A percentile compares a stretch with the other conserved stretches of the same genome.
Evolutionary conservation across 2,888 invertebrate genomes (phyloP).

Genomic region (Onthophagus sagittarius): DNA sequence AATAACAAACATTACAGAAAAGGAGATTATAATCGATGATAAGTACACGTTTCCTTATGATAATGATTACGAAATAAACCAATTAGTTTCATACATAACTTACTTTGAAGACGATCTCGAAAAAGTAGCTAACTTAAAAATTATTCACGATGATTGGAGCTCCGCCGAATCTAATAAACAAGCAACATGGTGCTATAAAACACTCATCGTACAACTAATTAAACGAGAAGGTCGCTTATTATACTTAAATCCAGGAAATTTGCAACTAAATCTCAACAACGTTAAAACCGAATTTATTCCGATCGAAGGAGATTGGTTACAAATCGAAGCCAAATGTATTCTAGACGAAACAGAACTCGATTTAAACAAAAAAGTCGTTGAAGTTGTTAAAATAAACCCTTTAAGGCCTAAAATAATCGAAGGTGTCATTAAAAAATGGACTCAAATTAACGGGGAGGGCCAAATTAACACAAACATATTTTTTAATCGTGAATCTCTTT

Average conservation of each 20-base stretch:
- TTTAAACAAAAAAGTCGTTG: slow-evolving; percentile 56
- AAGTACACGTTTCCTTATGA: slow-evolving; percentile 53
- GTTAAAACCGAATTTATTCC: slow-evolving; percentile 64
- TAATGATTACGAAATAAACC: slow-evolving; percentile 45
- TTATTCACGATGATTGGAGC: slow-evolving; percentile 38
- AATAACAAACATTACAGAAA: slow-evolving; percentile 55
- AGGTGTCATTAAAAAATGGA: slow-evolving; percentile 52
- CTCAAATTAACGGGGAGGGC: slow-evolving; percentile 48
- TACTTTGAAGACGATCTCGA: slow-evolving; percentile 31
- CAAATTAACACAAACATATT: slow-evolving; percentile 57
- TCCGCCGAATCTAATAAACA: slow-evolving; percentile 45
- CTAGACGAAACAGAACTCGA: slow-evolving; percentile 55
- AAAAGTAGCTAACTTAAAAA: slow-evolving; percentile 49
- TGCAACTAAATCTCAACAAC: slow-evolving; percentile 60
- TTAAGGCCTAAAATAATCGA: slow-evolving; percentile 55
- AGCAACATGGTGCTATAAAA: slow-evolving; percentile 36
- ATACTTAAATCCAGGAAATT: slow-evolving; percentile 53
- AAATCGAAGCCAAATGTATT: slow-evolving; percentile 60
- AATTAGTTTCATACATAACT: slow-evolving; percentile 51
- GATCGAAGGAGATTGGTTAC: slow-evolving; percentile 66
- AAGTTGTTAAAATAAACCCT: slow-evolving; percentile 59
- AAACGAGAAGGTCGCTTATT: slow-evolving; percentile 45
- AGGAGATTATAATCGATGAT: slow-evolving; percentile 59
- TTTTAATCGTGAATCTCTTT: slow-evolving; percentile 56
- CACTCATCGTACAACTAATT: slow-evolving; percentile 47